Evolutionary conservation across 2,797 vertebrate genomes (phyloP).

Genomic region (Acrocephalus scirpaceus): DNA sequence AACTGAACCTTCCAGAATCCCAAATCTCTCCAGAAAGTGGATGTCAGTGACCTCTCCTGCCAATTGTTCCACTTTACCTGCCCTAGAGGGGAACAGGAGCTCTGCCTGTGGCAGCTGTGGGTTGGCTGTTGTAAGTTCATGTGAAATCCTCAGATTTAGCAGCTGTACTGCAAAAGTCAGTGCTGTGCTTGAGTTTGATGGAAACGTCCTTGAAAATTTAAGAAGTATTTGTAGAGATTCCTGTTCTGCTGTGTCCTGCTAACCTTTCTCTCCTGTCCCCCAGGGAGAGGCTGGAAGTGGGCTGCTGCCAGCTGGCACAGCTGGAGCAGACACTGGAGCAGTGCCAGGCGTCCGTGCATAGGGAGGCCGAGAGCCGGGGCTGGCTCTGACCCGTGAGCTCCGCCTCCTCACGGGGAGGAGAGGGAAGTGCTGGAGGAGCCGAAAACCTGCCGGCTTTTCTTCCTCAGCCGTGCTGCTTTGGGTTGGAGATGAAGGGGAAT

Average conservation of each 20-base stretch:
- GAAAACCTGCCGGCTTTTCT: neutral
- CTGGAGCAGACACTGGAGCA: slow-evolving; percentile 81
- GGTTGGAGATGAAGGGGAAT: neutral
- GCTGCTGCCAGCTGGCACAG: slow-evolving; percentile 83
- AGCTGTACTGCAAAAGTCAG: neutral
- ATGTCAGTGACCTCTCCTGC: neutral
- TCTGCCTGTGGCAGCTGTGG: neutral
- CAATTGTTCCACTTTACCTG: neutral
- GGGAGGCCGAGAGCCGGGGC: slow-evolving; percentile 59
- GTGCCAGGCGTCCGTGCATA: slow-evolving; percentile 69
- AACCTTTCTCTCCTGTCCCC: neutral
- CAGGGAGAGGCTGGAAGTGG: slow-evolving; percentile 84
- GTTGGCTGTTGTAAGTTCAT: neutral
- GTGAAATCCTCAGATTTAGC: neutral
- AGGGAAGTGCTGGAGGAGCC: neutral
- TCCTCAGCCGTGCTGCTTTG: neutral
- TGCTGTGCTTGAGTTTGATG: neutral
- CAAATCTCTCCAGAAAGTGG: neutral
- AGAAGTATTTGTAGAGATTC: neutral
- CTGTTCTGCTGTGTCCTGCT: neutral
- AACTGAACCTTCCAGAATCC: neutral
- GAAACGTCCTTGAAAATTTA: neutral
- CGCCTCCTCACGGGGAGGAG: neutral
- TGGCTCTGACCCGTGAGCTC: neutral
- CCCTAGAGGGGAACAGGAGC: neutral